These are phyloP conservation scores for Myotis daubentonii DNA, from an alignment of 2,797 vertebrate genomes.

Conservation along the genomic window DNA sequence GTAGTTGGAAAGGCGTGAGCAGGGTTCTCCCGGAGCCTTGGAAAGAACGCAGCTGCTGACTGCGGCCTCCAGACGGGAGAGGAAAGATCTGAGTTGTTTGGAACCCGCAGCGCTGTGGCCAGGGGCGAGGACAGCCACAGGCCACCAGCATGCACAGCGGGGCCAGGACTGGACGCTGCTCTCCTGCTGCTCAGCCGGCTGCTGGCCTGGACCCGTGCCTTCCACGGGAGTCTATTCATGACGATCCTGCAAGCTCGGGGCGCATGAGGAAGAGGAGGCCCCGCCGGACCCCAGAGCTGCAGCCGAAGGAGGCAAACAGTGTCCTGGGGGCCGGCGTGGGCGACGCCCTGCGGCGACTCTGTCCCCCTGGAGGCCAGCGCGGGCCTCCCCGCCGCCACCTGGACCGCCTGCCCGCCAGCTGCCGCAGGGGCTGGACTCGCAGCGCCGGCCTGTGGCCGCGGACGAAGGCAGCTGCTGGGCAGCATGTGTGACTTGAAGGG, in stretches of 20 bases:
- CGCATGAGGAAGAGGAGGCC: neutral
- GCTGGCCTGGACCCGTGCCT: rapidly evolving
- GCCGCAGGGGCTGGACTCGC: rapidly evolving
- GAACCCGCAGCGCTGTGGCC: neutral
- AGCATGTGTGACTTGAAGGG: neutral
- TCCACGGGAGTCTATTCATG: neutral
- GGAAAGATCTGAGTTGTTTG: neutral
- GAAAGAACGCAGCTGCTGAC: neutral
- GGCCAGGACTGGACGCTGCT: neutral
- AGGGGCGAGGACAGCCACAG: neutral
- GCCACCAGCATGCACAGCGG: rapidly evolving
- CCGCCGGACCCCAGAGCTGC: neutral
- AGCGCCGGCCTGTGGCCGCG: neutral
- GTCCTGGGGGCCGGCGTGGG: neutral
- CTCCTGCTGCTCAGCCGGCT: rapidly evolving
- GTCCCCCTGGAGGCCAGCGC: neutral
- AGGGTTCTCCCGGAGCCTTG: neutral
- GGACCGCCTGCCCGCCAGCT: neutral
- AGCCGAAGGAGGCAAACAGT: neutral
- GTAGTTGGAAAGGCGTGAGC: neutral
- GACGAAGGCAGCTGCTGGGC: neutral
- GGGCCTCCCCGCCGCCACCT: neutral
- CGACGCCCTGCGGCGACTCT: neutral
- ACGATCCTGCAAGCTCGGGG: neutral
- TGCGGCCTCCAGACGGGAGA: neutral